Evolutionary conservation across 2,797 vertebrate genomes (phyloP), one percentile per base, ranked within the genome.

Genomic region (Glossophaga mutica): DNA sequence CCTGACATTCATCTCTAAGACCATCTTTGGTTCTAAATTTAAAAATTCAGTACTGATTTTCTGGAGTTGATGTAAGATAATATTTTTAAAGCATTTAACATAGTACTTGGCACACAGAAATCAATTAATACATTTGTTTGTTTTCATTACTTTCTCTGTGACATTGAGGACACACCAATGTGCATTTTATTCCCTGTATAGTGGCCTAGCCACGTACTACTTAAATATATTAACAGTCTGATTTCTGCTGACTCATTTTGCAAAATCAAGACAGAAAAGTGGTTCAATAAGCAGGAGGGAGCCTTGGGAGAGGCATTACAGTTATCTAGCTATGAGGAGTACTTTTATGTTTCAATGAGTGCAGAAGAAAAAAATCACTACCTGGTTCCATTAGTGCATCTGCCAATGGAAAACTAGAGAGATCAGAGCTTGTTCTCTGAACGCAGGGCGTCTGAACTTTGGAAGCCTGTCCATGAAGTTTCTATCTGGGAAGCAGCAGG

Each of bases 171-270:
- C 91, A 87, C 50, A 3, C 3, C 71, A 91, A 39, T 48, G 42
- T 57, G 9, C 6, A 24, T 50, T 92, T 91, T 79, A 39, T n/a
- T 21, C 16, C 12, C 44, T 3, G 22, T 12, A 34, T 37, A 65
- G 26, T 48, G 19, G 50, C 9, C 15, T 90, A 52, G 12, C 7
- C 46, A 57, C 32, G 70, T 37, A 24, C 70, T 90, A n/a, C 34
- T 76, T 16, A 84, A 79, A 59, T 71, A 44, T 68, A 71, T 89
- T 65, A 90, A 50, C 5, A 48, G 19, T 90, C 14, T 93, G 8
- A 81, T 90, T 95, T 91, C 46, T 71, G 34, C 9, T 84, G 29
- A 68, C 24, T 93, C 32, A 74, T 57, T 93, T 95, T 91, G 18
- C 15, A 94, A 92, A 84, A 34, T 81, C 21, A 82, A 84, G 42